phyloP scores from a whole-genome alignment of 2,888 invertebrate genomes.

The Corythucha ciliata region DNA sequence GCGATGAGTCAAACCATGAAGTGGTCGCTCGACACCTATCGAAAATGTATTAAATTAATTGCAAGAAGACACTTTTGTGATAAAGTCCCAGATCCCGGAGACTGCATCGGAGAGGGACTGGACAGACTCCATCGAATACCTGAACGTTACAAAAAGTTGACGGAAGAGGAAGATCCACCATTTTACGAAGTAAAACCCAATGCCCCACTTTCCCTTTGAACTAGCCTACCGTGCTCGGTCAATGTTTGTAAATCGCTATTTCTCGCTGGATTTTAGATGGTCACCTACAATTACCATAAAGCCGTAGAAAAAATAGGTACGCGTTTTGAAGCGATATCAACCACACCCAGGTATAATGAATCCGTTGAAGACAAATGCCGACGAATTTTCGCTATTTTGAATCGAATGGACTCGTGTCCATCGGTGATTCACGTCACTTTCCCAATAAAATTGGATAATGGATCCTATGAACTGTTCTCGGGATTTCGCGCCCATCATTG shows the following conservation, averaged over 20 bases:
- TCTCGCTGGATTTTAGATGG: slow-evolving; percentile 5
- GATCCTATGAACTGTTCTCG: slow-evolving; percentile 58
- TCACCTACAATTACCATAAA: slow-evolving; percentile 13
- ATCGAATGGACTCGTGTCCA: slow-evolving; percentile 58
- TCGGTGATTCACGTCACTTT: slow-evolving; percentile 57
- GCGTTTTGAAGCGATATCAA: slow-evolving; percentile 6
- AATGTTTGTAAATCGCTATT: background rate
- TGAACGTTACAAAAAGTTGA: background rate
- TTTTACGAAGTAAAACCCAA: slow-evolving; percentile 18
- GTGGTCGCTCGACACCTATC: no score
- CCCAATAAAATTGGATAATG: slow-evolving; percentile 59
- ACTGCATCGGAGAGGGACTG: no score
- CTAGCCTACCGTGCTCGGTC: no score
- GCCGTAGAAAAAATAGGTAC: slow-evolving; percentile 11
- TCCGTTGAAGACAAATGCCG: slow-evolving; percentile 16
- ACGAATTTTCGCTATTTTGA: slow-evolving; percentile 28
- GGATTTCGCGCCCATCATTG: slow-evolving; percentile 67
- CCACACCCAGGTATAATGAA: no score
- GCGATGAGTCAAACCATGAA: no score
- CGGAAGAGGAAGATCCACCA: slow-evolving; percentile 12
- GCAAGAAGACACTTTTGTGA: no score
- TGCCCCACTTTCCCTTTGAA: no score
- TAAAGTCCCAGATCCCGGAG: no score
- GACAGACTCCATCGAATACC: slow-evolving; percentile 14
- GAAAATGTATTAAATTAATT: no score